A percentile compares a stretch with the other conserved stretches of the same genome.
phyloP scores from a whole-genome alignment of 2,113 vertebrate genomes.

The Panthera leo region DNA sequence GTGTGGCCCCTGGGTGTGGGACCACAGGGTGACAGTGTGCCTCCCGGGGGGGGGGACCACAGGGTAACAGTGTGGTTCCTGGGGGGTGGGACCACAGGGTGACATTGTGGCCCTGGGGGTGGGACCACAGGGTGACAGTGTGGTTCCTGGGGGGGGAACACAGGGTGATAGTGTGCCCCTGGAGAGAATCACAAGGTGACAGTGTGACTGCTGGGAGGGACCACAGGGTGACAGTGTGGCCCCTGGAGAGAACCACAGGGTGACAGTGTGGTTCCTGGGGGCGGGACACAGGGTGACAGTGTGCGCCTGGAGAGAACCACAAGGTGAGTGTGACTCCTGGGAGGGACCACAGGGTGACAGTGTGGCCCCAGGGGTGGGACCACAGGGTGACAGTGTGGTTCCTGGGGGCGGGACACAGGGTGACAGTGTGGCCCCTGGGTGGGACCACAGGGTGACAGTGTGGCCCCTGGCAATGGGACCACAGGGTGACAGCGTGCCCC shows the following conservation, averaged over 20 bases:
- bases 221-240: no score
- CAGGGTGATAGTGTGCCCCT: neutral
- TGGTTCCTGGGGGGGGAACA: neutral
- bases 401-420: no score
- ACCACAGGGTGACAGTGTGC: neutral
- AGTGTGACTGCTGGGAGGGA: neutral
- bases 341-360: no score
- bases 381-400: neutral
- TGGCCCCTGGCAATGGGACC: neutral
- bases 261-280: no score
- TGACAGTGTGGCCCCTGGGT: no score
- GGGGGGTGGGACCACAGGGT: neutral
- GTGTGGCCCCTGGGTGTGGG: neutral
- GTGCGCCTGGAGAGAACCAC: no score
- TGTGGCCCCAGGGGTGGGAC: no score
- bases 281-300: no score
- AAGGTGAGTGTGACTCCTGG: no score
- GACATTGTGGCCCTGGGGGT: rapidly evolving
- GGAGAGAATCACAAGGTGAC: no score
- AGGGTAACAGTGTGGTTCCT: neutral
- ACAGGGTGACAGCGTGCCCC: rapidly evolving
- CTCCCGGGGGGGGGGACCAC: no score
- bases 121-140: neutral
- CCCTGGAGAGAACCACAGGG: no score
- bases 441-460: neutral